Evolutionary conservation across 2,113 vertebrate genomes (phyloP).

Genomic region (Halcyon senegalensis): DNA sequence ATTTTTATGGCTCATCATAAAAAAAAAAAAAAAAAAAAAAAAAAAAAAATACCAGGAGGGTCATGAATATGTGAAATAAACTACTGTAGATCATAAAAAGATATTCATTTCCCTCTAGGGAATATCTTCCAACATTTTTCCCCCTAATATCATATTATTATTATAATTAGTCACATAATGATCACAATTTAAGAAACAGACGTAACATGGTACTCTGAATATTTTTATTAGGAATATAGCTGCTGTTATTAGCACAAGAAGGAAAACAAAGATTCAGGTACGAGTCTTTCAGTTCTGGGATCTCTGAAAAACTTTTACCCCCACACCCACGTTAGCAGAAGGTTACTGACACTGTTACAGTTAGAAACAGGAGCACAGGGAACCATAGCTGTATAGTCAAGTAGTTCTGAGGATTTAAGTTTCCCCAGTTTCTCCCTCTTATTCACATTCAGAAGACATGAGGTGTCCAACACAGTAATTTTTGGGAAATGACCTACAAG

Average conservation of each 20-base stretch:
- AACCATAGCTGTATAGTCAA: neutral
- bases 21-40: slow-evolving; percentile 51
- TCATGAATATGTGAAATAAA: slow-evolving; percentile 83
- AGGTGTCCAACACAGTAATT: neutral
- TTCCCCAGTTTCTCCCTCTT: neutral
- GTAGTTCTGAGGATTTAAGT: neutral
- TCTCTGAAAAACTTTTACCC: neutral
- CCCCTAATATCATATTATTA: slow-evolving; percentile 67
- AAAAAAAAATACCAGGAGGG: slow-evolving; percentile 73
- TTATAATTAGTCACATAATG: slow-evolving; percentile 69
- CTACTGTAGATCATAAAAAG: slow-evolving; percentile 77
- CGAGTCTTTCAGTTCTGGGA: neutral
- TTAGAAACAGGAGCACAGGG: neutral
- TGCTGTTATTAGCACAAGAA: slow-evolving; percentile 20
- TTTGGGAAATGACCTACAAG: neutral
- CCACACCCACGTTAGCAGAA: neutral
- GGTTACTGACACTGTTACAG: rapidly evolving
- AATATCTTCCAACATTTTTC: slow-evolving; percentile 72
- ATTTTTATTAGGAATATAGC: slow-evolving; percentile 55
- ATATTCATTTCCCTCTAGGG: slow-evolving; percentile 78
- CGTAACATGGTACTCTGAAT: slow-evolving; percentile 15
- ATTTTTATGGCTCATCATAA: slow-evolving; percentile 83
- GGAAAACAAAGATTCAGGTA: slow-evolving; percentile 39
- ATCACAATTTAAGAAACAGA: slow-evolving; percentile 52
- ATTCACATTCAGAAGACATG: neutral